phyloP scores from a whole-genome alignment of 2,888 invertebrate species.

The Eretmocerus hayati region DNA sequence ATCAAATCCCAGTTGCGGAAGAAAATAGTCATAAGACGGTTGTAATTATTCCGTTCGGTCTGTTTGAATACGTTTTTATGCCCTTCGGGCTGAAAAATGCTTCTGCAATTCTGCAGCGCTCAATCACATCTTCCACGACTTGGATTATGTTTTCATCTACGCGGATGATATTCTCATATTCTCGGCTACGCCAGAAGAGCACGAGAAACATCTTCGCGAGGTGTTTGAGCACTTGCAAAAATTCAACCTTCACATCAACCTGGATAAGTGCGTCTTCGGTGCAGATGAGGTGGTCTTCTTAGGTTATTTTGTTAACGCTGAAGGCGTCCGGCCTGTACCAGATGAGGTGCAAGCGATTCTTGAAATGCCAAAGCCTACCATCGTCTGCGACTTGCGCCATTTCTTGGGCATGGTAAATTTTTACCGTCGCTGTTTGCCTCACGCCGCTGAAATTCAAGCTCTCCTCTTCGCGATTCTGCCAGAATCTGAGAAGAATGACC shows the following conservation, averaged over 20 bases:
- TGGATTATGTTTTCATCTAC: not conserved
- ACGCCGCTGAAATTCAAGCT: slow-evolving; percentile 29
- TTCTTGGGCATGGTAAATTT: slow-evolving; percentile 41
- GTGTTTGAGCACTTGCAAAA: not conserved
- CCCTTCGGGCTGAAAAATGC: too few relatives aligned
- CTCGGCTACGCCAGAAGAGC: not conserved
- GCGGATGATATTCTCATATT: not conserved
- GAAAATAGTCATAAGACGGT: too few relatives aligned
- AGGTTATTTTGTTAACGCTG: not conserved
- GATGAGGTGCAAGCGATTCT: not conserved
- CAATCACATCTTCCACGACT: too few relatives aligned
- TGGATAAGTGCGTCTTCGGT: not conserved
- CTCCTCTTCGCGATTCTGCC: slow-evolving; percentile 12
- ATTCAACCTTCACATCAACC: not conserved
- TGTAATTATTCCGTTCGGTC: too few relatives aligned
- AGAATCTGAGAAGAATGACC: slow-evolving; percentile 19
- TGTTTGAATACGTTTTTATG: too few relatives aligned
- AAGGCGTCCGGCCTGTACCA: not conserved
- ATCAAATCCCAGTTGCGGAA: too few relatives aligned
- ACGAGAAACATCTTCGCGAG: not conserved
- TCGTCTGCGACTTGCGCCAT: slow-evolving; percentile 26
- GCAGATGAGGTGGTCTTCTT: not conserved
- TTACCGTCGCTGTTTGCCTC: slow-evolving; percentile 36
- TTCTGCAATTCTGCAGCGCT: too few relatives aligned
- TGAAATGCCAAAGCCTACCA: not conserved